These are phyloP conservation scores for Etheostoma cragini DNA, from an alignment of 2,113 vertebrate genomes.

Conservation along the genomic window DNA sequence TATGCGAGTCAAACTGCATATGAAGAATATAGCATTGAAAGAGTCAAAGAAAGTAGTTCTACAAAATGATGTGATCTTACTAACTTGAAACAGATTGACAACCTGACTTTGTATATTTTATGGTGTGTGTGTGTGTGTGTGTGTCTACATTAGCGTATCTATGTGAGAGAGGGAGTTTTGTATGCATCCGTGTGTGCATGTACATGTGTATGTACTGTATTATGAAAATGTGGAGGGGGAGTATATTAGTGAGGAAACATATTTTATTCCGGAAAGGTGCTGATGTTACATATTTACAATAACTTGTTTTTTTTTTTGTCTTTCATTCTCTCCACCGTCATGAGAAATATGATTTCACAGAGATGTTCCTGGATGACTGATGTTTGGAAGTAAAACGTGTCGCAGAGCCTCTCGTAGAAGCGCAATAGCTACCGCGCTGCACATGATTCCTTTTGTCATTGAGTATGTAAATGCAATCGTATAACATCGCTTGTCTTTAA, in stretches of 20 bases:
- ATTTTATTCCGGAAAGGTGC: conserved; percentile 75
- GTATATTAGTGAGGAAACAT: conserved; percentile 43
- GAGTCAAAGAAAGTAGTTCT: conserved; percentile 53
- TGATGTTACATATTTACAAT: conserved; percentile 73
- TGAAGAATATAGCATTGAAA: conserved; percentile 58
- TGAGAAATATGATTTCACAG: conserved; percentile 29
- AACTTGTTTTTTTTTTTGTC: conserved; percentile 24
- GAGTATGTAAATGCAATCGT: conserved; percentile 66
- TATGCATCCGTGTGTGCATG: conserved; percentile 39
- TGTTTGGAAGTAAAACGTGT: neutral
- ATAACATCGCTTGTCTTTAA: conserved; percentile 63
- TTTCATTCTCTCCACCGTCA: conserved; percentile 7
- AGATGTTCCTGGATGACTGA: conserved; percentile 40
- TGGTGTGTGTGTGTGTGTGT: neutral
- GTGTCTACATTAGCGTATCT: conserved; percentile 26
- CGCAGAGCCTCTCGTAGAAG: conserved; percentile 44
- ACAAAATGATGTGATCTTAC: conserved; percentile 67
- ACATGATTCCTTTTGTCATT: conserved; percentile 58
- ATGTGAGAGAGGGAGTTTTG: conserved; percentile 19
- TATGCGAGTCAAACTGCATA: conserved; percentile 37
- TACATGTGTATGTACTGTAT: conserved; percentile 50
- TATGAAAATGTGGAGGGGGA: conserved; percentile 14
- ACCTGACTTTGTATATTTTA: conserved; percentile 58
- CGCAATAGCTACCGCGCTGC: conserved; percentile 66
- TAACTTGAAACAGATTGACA: conserved; percentile 71